phyloP scores from a whole-genome alignment of 92 coral and sea anemone genomes.

The Diadumene lineata region DNA sequence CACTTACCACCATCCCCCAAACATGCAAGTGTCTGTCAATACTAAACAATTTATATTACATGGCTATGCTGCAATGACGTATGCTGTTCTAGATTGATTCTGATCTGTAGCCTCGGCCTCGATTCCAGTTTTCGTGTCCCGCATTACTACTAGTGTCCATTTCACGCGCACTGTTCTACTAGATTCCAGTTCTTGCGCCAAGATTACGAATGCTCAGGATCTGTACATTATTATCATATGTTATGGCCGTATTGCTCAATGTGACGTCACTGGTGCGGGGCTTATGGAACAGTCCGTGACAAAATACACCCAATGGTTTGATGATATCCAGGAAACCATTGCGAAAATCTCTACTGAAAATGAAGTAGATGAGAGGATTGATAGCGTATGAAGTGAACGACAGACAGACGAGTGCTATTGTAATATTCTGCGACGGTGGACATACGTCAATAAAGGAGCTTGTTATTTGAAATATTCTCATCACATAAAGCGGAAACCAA shows the following conservation, averaged over 20 bases:
- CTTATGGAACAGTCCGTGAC: not conserved
- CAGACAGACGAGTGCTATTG: slow-evolving; percentile 26
- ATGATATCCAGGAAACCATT: slow-evolving; percentile 44
- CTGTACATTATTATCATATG: not conserved
- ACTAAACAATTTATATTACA: no score
- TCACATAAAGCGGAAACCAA: slow-evolving; percentile 36
- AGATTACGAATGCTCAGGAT: slow-evolving; percentile 6
- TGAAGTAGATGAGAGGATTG: slow-evolving; percentile 59
- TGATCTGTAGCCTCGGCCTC: no score
- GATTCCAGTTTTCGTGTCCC: no score
- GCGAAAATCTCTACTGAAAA: slow-evolving; percentile 62
- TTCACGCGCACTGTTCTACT: no score
- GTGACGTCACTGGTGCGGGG: not conserved
- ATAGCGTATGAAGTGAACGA: slow-evolving; percentile 61
- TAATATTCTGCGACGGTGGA: not conserved
- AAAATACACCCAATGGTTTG: slow-evolving; percentile 20
- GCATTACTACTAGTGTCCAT: no score
- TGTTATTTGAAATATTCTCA: slow-evolving; percentile 17
- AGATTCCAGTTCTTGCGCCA: not conserved
- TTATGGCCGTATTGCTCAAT: not conserved
- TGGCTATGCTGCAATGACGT: no score
- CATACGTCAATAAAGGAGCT: no score
- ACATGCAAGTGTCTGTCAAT: no score
- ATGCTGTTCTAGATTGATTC: no score
- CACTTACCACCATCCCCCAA: no score